Evolutionary conservation across 2,797 vertebrate species (phyloP), one percentile per base, ranked within the genome.

Genomic region (Tolypeutes matacus): DNA sequence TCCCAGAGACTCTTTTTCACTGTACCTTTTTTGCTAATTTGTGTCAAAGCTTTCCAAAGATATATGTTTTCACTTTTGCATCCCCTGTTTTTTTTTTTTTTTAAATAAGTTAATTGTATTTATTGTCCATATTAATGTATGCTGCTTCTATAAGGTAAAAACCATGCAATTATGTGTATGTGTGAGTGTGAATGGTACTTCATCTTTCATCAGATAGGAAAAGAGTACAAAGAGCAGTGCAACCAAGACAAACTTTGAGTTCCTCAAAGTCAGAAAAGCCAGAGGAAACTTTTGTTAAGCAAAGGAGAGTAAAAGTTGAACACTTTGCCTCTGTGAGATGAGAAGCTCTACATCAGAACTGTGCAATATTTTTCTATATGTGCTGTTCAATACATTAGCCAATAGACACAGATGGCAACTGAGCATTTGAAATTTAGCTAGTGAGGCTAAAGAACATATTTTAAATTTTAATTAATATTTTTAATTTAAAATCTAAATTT

Each of bases 1-100:
- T 96, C 95, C 94, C 46, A 53, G 51, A 96, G 89, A 70, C 89
- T 46, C 62, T 88, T 97, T 98, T 97, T 78, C 83, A 25, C 1
- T 49, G 89, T 91, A 56, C 25, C 11, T 82, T 93, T 97, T 95
- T 69, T 93, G 14, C 82, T 78, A 60, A 73, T 94, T 69, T 92
- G 89, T 96, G 96, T 96, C 84, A 56, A 89, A 82, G 72, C 84
- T 91, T 95, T 92, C 94, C 65, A 93, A 91, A 96, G 36, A 89
- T 73, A 11, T 64, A 49, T 73, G 36, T 31, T 67, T 21, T 78
- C 56, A 56, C 34, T 84, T 84, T 84, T 39, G 20, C 49, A 25
- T 46, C 36, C 34, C n/a, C 8, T n/a, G n/a, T n/a, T n/a, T n/a
- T n/a, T n/a, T n/a, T n/a, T n/a, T n/a, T n/a, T n/a, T n/a, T n/a